Base-by-base conservation (phyloP, 2,797 vertebrate species). In the Lithobates sylvaticus region DNA sequence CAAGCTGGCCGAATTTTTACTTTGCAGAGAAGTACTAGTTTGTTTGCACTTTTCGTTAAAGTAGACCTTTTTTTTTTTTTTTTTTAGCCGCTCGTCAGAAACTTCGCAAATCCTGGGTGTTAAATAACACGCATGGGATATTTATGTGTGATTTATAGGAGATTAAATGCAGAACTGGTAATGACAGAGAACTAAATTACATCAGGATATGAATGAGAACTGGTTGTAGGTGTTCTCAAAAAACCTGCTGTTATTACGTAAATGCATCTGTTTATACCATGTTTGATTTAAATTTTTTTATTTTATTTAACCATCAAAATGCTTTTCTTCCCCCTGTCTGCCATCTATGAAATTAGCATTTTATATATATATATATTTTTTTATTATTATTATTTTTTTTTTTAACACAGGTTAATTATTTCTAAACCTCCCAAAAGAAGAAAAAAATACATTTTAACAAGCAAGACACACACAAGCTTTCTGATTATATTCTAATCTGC, bases 401-500 rank as follows among this genome's bases (percentile, higher is more conserved):
- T 91, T 93, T 92, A 91, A 90, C 42, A 91, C 71, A 88, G 93
- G 91, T 92, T 92, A 93, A 93, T 94, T 94, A 91, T 92, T 92
- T 92, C 87, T 80, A 93, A 76, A 86, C 89, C 92, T 91, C 89
- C 89, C 91, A 89, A 88, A 92, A 92, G 88, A 91, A 89, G 91
- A 74, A 92, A 94, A 92, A 94, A 93, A 93, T 92, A 90, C 89
- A 93, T 93, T 96, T 96, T 95, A 97, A 96, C 94, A 94, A 94
- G 94, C 91, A 94, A 94, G 90, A 90, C 88, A 93, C 89, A 93
- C 95, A 96, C 96, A 92, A 91, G 95, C 26, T 36, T 94, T 93
- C 95, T 95, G 95, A 97, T 97, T 96, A 95, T 94, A 96, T 96
- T 97, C 96, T 97, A 98, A 98, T 97, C 96, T 97, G 96, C 94